Evolutionary conservation across 92 coral and sea anemone species (phyloP), one percentile per base, ranked within the genome.

Genomic region (Palythoa grandis): DNA sequence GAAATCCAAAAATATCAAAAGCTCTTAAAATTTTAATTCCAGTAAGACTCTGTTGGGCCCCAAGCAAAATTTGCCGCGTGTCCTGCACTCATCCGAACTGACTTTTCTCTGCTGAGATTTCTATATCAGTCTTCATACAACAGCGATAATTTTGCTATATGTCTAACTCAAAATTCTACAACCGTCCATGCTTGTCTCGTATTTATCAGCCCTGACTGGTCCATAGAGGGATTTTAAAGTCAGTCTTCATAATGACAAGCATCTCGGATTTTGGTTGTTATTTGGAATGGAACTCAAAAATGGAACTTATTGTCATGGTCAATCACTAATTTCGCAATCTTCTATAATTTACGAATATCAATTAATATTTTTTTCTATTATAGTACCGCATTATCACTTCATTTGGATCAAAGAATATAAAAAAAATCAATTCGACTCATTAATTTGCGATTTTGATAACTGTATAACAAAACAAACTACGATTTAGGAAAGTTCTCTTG

Each of bases 121-220:
- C 23, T 14, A 29, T 4, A 57, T 54, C 82, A 77, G 82, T 57
- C 82, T 77, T 77, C 82, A 77, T 77, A 77, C 14, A 77, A 77
- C 82, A 77, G 82, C 57, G 70, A 68, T 77, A 57, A 8, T 23
- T 29, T 54, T 77, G 82, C 82, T 14, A 13, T 29, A 29, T 24
- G 35, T 23, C 57, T 47, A 7, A 17, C 19, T 8, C 10, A 15
- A 69, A 38, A 52, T 29, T 25, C 58, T 22, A 16, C 79, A 70
- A 72, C 67, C 37, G 82, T 79, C 48, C 86, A 7, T 14, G 15
- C 86, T 63, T 43, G 57, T 78, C 82, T 91, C 91, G 90, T 91
- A 93, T 93, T 58, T 77, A 89, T 93, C 97, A 73, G 91, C 87
- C 87, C 35, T 68, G 72, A 86, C 92, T 63, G 57, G 70, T 53